Evolutionary conservation across 2,113 vertebrate genomes (phyloP).

Genomic region (Platysternon megacephalum): DNA sequence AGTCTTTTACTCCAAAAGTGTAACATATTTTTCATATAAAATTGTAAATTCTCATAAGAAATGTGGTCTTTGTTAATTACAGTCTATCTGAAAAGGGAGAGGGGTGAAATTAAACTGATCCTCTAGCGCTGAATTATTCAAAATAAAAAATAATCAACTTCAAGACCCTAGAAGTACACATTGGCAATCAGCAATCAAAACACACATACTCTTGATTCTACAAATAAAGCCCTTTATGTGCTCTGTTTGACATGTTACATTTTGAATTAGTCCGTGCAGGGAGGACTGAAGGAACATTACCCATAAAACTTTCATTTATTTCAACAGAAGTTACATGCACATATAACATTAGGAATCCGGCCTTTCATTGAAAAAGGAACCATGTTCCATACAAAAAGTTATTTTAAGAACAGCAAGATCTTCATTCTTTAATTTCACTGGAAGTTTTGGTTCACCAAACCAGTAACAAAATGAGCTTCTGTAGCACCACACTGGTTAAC

Average conservation of each 20-base stretch:
- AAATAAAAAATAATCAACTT: background rate
- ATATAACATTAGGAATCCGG: background rate
- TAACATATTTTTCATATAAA: background rate
- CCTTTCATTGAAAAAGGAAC: background rate
- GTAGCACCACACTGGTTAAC: too few species aligned
- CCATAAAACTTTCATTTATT: background rate
- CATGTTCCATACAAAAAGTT: background rate
- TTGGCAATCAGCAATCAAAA: background rate
- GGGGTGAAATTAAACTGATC: background rate
- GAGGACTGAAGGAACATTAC: background rate
- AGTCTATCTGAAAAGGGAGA: background rate
- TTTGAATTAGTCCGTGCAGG: conserved; percentile 18
- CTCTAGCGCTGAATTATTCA: conserved; percentile 38
- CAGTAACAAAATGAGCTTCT: too few species aligned
- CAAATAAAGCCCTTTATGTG: background rate
- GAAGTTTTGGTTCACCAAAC: background rate
- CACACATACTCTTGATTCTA: background rate
- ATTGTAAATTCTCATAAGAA: background rate
- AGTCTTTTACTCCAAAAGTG: background rate
- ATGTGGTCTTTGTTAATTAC: background rate
- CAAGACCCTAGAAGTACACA: background rate
- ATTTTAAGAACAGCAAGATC: background rate
- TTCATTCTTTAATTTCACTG: background rate
- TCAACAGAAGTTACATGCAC: background rate
- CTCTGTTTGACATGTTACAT: background rate